Conservation (phyloP, 2,113 vertebrate species). For the Cavia aperea region DNA sequence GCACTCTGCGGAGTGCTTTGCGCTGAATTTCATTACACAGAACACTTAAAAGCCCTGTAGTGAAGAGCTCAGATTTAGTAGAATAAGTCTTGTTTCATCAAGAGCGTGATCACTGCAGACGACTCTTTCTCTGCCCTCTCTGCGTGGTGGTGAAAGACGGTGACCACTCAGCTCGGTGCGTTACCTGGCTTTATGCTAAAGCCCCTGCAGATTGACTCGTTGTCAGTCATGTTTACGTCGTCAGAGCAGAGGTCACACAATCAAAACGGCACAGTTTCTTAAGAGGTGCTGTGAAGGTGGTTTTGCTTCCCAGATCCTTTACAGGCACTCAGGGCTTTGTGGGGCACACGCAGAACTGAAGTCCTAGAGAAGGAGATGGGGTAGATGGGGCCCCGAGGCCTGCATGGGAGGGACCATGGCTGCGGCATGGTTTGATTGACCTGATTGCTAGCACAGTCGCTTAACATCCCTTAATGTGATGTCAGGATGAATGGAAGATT, state of each 20-base stretch:
- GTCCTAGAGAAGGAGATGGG: background rate
- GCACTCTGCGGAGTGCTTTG: background rate
- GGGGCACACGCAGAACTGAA: background rate
- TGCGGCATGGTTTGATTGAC: conserved; percentile 1
- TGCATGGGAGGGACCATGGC: background rate
- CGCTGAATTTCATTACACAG: conserved; percentile 17
- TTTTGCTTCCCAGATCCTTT: background rate
- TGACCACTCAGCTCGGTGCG: background rate
- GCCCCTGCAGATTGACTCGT: background rate
- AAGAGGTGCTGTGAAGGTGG: background rate
- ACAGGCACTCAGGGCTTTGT: background rate
- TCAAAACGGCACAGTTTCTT: conserved; percentile 21
- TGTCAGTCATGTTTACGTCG: background rate
- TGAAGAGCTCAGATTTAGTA: conserved; percentile 13
- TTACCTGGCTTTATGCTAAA: background rate
- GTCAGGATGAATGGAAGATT: background rate
- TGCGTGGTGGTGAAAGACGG: background rate
- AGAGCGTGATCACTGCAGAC: conserved; percentile 18
- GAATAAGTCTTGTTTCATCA: conserved; percentile 39
- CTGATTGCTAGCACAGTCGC: background rate
- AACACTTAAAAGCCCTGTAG: background rate
- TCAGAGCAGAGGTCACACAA: background rate
- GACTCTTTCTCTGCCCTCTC: background rate
- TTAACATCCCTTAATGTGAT: background rate
- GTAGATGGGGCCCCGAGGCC: background rate